Conservation (phyloP, 1,140 invertebrate species). For the Mamestra configurata region DNA sequence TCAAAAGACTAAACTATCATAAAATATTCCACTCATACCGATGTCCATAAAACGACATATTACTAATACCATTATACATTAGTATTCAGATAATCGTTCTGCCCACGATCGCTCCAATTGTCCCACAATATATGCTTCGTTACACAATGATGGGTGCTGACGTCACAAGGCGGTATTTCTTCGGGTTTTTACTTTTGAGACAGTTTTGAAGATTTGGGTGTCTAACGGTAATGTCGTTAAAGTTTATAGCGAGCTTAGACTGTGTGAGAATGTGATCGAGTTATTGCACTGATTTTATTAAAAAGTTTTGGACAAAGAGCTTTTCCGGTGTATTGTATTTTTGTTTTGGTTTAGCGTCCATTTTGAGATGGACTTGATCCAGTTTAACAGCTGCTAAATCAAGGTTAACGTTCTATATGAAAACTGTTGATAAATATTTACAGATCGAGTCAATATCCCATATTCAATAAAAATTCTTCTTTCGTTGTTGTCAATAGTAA, state of each 20-base stretch:
- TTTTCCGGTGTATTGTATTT: neutral
- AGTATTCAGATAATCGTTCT: slow-evolving; percentile 41
- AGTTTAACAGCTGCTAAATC: no score
- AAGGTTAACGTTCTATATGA: no score
- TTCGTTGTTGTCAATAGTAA: no score
- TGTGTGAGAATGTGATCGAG: slow-evolving; percentile 2
- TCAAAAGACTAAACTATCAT: slow-evolving; percentile 11
- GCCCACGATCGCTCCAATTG: slow-evolving; percentile 57
- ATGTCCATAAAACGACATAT: neutral
- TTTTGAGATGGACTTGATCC: neutral
- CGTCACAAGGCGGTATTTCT: neutral
- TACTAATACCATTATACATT: slow-evolving; percentile 31
- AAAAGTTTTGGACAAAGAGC: neutral
- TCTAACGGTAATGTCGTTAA: slow-evolving; percentile 8
- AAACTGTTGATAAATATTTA: no score
- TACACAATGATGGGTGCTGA: neutral
- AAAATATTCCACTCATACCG: slow-evolving; percentile 37
- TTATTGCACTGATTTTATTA: neutral
- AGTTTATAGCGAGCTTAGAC: neutral
- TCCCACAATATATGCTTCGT: neutral
- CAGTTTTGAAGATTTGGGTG: neutral
- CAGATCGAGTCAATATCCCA: no score
- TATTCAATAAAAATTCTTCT: no score
- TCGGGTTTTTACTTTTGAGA: slow-evolving; percentile 21
- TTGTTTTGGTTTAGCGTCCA: neutral